phyloP scores from a whole-genome alignment of 2,888 invertebrate species.

The Cryptocephalus primarius region DNA sequence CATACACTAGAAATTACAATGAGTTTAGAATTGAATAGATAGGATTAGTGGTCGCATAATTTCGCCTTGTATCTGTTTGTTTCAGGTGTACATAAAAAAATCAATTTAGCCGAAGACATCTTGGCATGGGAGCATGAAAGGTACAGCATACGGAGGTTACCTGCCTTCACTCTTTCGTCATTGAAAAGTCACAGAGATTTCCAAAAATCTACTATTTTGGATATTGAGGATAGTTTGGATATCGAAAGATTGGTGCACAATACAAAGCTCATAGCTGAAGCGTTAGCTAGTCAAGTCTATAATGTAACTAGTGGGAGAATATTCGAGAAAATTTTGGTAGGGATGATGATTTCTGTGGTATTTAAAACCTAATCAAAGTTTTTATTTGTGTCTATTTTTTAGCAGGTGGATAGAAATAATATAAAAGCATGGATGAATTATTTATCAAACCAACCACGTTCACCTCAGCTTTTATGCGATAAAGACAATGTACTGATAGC shows the following conservation, averaged over 20 bases:
- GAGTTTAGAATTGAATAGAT: too few relatives aligned
- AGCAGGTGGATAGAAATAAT: slow-evolving; percentile 66
- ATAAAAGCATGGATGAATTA: slow-evolving; percentile 67
- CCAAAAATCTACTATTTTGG: slow-evolving; percentile 51
- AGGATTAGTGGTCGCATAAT: too few relatives aligned
- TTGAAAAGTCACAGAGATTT: slow-evolving; percentile 58
- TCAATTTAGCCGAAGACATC: slow-evolving; percentile 84
- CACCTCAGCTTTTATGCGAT: slow-evolving; percentile 59
- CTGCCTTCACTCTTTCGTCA: slow-evolving; percentile 84
- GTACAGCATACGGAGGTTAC: slow-evolving; percentile 77
- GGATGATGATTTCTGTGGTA: slow-evolving; percentile 13
- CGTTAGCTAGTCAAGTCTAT: slow-evolving; percentile 72
- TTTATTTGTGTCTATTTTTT: slow-evolving; percentile 19
- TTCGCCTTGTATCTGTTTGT: background rate
- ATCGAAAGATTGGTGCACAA: slow-evolving; percentile 51
- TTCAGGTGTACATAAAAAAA: slow-evolving; percentile 74
- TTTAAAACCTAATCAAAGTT: too few relatives aligned
- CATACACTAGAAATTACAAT: too few relatives aligned
- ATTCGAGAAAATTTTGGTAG: slow-evolving; percentile 66
- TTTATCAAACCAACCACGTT: slow-evolving; percentile 59
- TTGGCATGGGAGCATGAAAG: slow-evolving; percentile 96
- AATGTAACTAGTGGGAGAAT: slow-evolving; percentile 55
- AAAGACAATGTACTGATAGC: slow-evolving; percentile 57
- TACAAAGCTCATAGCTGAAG: slow-evolving; percentile 67
- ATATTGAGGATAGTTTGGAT: slow-evolving; percentile 46